Evolutionary conservation across 2,888 invertebrate genomes (phyloP).

Genomic region (Plemyria rubiginata): DNA sequence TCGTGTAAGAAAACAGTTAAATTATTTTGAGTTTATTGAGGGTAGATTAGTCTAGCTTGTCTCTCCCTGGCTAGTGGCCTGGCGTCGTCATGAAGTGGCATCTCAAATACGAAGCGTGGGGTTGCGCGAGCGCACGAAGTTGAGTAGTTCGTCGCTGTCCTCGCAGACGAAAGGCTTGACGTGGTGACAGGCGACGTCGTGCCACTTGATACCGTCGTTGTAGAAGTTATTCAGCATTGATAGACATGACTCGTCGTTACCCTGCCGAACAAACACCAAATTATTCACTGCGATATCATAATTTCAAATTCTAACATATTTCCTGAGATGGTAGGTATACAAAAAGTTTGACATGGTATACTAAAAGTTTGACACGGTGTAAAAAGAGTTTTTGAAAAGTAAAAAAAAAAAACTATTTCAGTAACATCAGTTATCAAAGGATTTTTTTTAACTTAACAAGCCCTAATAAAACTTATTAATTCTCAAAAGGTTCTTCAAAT

Average conservation of each 20-base stretch:
- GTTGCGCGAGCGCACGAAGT: slow-evolving; percentile 95
- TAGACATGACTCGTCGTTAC: slow-evolving; percentile 95
- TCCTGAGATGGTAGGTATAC: neutral
- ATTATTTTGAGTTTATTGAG: too few species aligned
- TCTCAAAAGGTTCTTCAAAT: neutral
- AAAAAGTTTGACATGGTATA: too few species aligned
- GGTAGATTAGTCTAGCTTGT: neutral
- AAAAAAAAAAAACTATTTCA: too few species aligned
- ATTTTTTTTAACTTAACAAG: neutral
- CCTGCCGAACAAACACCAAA: slow-evolving; percentile 74
- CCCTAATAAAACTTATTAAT: neutral
- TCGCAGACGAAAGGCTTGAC: slow-evolving; percentile 95
- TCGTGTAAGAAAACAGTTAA: neutral
- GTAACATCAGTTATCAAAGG: neutral
- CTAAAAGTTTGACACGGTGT: too few species aligned
- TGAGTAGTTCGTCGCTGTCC: slow-evolving; percentile 94
- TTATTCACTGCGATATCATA: neutral
- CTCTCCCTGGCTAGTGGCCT: slow-evolving; percentile 6
- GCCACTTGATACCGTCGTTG: slow-evolving; percentile 94
- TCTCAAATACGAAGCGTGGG: slow-evolving; percentile 91
- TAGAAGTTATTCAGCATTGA: slow-evolving; percentile 96
- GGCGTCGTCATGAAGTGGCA: slow-evolving; percentile 3
- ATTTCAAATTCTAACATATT: neutral
- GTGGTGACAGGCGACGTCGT: slow-evolving; percentile 94
- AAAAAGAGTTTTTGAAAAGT: too few species aligned